Percentiles rank a stretch among this genome's conserved stretches.
Conservation (phyloP, 2,113 vertebrate genomes). For the Siphamia tubifer region DNA sequence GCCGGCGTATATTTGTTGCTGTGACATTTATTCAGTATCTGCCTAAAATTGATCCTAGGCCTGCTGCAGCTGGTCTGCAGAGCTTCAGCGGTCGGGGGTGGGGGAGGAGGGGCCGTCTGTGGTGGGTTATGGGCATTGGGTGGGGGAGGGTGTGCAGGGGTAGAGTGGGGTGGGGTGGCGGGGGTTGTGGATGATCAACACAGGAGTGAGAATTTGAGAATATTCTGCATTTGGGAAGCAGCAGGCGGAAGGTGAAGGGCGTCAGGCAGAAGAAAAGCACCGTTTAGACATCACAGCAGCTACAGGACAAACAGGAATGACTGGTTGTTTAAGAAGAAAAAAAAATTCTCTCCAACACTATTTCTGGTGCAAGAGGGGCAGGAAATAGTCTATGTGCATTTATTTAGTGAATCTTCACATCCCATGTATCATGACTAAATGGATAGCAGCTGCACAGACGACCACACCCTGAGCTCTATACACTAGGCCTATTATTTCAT, state of each 20-base stretch:
- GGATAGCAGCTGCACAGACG: constrained; percentile 32
- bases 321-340: constrained; percentile 12
- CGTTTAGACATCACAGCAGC: not conserved
- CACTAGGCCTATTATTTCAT: constrained; percentile 27
- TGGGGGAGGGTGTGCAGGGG: constrained; percentile 18
- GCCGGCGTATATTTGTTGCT: not conserved
- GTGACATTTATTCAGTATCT: constrained; percentile 38
- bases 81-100: constrained; percentile 12
- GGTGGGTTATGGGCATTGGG: constrained; percentile 27
- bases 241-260: not conserved
- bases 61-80: constrained; percentile 61
- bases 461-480: constrained; percentile 29
- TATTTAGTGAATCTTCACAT: constrained; percentile 34
- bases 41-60: constrained; percentile 56
- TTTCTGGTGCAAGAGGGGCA: not conserved
- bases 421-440: constrained; percentile 27
- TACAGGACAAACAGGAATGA: constrained; percentile 19
- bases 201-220: constrained; percentile 53
- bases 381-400: constrained; percentile 7
- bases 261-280: not conserved
- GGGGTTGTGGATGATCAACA: constrained; percentile 46
- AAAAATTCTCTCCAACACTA: too few species aligned
- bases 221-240: constrained; percentile 38
- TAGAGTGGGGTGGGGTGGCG: constrained; percentile 18
- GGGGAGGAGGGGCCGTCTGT: not conserved